Percentiles rank a stretch among this genome's conserved stretches.
Evolutionary conservation across 2,113 vertebrate genomes (phyloP).

Genomic region (Pelodiscus sinensis): DNA sequence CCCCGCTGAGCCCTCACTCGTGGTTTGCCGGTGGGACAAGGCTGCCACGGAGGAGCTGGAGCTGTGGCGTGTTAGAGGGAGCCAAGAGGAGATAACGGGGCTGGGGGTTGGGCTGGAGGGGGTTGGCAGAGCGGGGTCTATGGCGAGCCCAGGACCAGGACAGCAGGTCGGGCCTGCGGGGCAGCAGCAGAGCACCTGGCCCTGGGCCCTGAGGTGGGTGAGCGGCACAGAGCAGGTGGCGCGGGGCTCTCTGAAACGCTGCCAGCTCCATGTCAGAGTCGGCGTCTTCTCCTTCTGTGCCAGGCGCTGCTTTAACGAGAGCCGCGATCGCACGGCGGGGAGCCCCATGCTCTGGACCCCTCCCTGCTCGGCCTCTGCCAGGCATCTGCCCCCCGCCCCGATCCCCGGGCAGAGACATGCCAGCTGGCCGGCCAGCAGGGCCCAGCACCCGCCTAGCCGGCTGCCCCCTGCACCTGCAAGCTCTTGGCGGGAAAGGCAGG

Average conservation of each 20-base stretch:
- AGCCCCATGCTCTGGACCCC: not conserved
- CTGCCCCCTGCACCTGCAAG: not conserved
- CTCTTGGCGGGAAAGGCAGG: not conserved
- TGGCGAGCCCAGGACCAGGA: too few relatives aligned
- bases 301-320: not conserved
- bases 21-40: not conserved
- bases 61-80: not conserved
- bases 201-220: not conserved
- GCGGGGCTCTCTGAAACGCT: not conserved
- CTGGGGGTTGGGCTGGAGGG: not conserved
- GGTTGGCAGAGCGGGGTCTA: too few relatives aligned
- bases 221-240: not conserved
- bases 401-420: not conserved
- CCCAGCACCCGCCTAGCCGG: not conserved
- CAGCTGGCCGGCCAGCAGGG: not conserved
- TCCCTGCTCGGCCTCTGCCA: not conserved
- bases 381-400: not conserved
- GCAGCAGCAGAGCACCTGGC: not conserved
- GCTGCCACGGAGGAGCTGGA: not conserved
- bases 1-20: not conserved
- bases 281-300: not conserved
- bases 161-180: not conserved
- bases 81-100: not conserved
- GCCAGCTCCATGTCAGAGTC: not conserved
- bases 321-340: not conserved